Evolutionary conservation across 2,888 invertebrate species (phyloP), one percentile per base, ranked within the genome.

Genomic region (Phyllotreta cruciferae): DNA sequence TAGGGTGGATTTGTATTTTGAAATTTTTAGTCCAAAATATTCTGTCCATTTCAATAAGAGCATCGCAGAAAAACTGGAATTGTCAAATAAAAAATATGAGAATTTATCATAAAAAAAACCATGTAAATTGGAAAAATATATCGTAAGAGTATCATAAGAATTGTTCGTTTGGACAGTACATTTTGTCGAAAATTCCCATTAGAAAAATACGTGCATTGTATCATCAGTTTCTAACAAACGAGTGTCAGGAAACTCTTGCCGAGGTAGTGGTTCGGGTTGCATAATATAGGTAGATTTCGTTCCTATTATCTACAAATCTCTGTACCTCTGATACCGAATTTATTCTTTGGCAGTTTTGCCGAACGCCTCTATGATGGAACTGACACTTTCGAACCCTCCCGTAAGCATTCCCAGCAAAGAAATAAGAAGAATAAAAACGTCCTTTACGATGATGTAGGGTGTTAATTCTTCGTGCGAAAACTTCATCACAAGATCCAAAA

Each of bases 401-500:
- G 91, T 90, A 1, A 85, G 75, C 77, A 91, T 92, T 0, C 92
- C 89, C 36, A 91, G 77, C 0, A 90, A 55, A 0, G 91, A 92
- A 9, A 92, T 77, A 0, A 86, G 4, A n/a, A 92, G 82, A 55
- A 92, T 90, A 9, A 85, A 44, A 6, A 82, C 69, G 76, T 93
- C 86, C 75, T 92, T 91, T 13, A 63, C 24, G 0, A 84, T 76
- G 47, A 86, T 78, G 4, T 73, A 38, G 0, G 84, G 80, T 0
- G 85, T 81, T 0, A 85, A 79, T 11, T 85, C 85, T 1, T 84
- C 81, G 52, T 85, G 85, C 68, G 87, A 87, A 76, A 88, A 89
- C 63, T 84, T 82, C 0, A 87, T 84, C 4, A 94, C 89, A 69
- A 95, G 82, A 74, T 96, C 92, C 66, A 96, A 89, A 60, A 94